Conservation (phyloP, 2,888 invertebrate genomes). For the Busseola fusca region DNA sequence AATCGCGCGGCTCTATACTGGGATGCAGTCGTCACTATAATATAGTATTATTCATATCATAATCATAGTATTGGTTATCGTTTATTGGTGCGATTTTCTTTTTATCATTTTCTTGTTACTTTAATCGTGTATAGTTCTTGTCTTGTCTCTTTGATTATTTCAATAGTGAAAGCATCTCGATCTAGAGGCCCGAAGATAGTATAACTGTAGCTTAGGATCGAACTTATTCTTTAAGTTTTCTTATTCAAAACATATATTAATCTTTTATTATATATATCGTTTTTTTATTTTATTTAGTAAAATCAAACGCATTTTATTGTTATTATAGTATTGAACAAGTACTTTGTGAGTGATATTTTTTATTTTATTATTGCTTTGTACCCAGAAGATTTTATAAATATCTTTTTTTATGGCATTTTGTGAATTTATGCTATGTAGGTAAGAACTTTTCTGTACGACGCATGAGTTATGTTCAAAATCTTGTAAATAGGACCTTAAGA, state of each 20-base stretch:
- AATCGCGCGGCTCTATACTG: slow-evolving; percentile 29
- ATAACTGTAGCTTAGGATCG: not conserved
- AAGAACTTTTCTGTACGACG: not conserved
- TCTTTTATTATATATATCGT: not conserved
- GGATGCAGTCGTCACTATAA: not conserved
- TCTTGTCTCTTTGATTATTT: slow-evolving; percentile 6
- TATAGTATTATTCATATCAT: slow-evolving; percentile 23
- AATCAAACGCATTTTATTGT: not conserved
- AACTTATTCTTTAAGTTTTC: slow-evolving; percentile 1
- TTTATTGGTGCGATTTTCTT: slow-evolving; percentile 42
- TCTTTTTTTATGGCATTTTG: not conserved
- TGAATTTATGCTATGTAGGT: not conserved
- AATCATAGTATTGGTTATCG: slow-evolving; percentile 23
- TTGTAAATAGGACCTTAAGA: not conserved
- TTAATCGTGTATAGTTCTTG: slow-evolving; percentile 3
- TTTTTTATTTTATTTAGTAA: not conserved
- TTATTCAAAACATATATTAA: not conserved
- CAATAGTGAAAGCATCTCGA: slow-evolving; percentile 24
- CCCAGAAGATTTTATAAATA: not conserved
- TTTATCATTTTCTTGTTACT: slow-evolving; percentile 13
- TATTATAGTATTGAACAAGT: not conserved
- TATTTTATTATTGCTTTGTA: not conserved
- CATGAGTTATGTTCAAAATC: slow-evolving; percentile 1
- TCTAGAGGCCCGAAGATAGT: slow-evolving; percentile 20
- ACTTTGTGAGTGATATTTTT: slow-evolving; percentile 1